Conservation (phyloP, 2,113 vertebrate species). For the Rafetus swinhoei region DNA sequence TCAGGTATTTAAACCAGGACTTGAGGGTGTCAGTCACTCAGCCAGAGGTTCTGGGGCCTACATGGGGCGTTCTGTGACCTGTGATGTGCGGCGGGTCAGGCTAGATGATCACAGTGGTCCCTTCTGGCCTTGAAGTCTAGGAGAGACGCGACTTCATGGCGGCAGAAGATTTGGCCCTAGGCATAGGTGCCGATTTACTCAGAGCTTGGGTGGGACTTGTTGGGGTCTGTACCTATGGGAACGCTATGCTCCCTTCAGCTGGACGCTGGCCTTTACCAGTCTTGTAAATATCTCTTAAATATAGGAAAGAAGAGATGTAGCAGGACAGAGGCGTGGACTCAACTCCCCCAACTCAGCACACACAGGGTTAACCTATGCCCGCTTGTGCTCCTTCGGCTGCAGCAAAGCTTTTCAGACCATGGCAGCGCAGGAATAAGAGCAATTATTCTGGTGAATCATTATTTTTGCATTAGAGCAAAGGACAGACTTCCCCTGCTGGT, state of each 20-base stretch:
- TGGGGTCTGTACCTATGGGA: neutral
- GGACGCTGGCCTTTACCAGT: neutral
- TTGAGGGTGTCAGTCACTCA: no score
- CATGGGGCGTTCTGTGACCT: no score
- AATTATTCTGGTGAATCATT: neutral
- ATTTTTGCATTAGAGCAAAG: constrained; percentile 22
- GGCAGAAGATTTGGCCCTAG: neutral
- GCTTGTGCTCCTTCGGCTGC: neutral
- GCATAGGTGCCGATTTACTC: no score
- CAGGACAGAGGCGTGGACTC: neutral
- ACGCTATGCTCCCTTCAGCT: neutral
- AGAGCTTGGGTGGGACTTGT: no score
- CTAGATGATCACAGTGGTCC: no score
- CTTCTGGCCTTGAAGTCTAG: no score
- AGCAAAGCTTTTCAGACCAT: neutral
- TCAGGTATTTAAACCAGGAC: no score
- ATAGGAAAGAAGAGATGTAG: neutral
- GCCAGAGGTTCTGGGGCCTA: no score
- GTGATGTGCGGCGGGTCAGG: no score
- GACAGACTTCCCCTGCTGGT: constrained; percentile 20
- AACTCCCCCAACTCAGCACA: fast-evolving
- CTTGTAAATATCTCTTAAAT: neutral
- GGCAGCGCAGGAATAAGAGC: neutral
- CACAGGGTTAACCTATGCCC: neutral
- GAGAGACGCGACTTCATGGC: fast-evolving